A percentile compares a stretch with the other conserved stretches of the same genome.
Evolutionary conservation across 1,140 invertebrate genomes (phyloP).

Genomic region (Formica exsecta): DNA sequence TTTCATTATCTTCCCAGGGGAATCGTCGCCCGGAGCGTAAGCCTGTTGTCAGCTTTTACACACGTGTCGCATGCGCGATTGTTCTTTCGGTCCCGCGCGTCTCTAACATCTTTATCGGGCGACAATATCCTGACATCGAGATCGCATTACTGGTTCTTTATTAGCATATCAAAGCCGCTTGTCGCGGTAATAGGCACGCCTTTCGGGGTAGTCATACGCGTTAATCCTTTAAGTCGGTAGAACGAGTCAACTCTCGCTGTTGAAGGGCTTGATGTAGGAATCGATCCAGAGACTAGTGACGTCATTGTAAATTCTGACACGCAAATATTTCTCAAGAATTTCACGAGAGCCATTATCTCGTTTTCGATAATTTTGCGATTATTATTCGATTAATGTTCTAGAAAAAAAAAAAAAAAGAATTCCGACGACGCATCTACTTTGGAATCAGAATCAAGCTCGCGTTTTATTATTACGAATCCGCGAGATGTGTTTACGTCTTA

Average conservation of each 20-base stretch:
- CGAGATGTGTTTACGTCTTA: not conserved
- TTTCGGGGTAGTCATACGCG: constrained; percentile 15
- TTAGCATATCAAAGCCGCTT: constrained; percentile 60
- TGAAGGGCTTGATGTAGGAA: not conserved
- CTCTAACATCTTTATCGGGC: constrained; percentile 50
- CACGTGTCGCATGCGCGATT: constrained; percentile 35
- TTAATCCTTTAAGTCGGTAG: constrained; percentile 42
- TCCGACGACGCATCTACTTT: not conserved
- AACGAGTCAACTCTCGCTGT: constrained; percentile 31
- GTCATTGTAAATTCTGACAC: not conserved
- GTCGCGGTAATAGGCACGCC: constrained; percentile 36
- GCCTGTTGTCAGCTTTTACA: constrained; percentile 48
- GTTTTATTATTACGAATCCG: constrained; percentile 1
- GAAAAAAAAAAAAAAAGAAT: not conserved
- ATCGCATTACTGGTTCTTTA: constrained; percentile 61
- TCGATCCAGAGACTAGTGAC: constrained; percentile 15
- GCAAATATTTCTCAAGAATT: not conserved
- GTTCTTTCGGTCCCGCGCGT: constrained; percentile 11
- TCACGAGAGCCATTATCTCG: not conserved
- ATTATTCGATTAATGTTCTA: not conserved
- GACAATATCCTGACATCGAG: constrained; percentile 58
- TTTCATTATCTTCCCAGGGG: constrained; percentile 59
- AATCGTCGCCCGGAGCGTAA: constrained; percentile 36
- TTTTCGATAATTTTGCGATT: not conserved
- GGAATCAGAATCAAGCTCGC: not conserved